These are phyloP conservation scores for Eupithecia subumbrata DNA, from an alignment of 2,888 invertebrate genomes.

Conservation along the genomic window DNA sequence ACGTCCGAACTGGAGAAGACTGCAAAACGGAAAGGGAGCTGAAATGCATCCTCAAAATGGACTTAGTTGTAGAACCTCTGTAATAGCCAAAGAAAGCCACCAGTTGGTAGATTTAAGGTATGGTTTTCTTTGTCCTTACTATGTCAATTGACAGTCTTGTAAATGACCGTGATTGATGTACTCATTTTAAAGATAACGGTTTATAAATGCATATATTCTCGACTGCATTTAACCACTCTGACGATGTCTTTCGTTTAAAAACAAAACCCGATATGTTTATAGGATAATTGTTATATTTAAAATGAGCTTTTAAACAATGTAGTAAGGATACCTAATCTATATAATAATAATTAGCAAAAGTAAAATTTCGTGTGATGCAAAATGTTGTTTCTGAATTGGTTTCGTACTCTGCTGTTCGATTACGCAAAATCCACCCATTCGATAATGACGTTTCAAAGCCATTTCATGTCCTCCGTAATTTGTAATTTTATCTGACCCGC, in stretches of 20 bases:
- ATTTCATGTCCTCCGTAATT: no score
- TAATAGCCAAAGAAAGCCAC: constrained; percentile 17
- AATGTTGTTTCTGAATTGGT: not conserved
- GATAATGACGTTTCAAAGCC: no score
- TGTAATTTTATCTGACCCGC: no score
- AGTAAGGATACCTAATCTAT: not conserved
- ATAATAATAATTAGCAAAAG: not conserved
- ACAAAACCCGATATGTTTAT: not conserved
- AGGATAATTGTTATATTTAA: not conserved
- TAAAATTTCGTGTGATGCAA: not conserved
- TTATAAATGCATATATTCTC: not conserved
- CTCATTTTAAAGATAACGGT: not conserved
- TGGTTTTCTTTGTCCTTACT: not conserved
- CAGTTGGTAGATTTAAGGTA: constrained; percentile 19
- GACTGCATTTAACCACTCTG: not conserved
- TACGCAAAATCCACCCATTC: no score
- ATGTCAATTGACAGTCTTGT: not conserved
- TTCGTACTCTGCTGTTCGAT: not conserved
- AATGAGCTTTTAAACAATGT: not conserved
- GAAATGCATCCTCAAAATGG: constrained; percentile 54
- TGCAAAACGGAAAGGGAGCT: constrained; percentile 51
- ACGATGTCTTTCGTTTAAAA: not conserved
- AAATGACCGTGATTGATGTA: not conserved
- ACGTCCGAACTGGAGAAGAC: constrained; percentile 47
- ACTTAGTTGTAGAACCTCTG: constrained; percentile 57